Evolutionary conservation across 2,113 vertebrate genomes (phyloP).

Genomic region (Hydrochoerus hydrochaeris): DNA sequence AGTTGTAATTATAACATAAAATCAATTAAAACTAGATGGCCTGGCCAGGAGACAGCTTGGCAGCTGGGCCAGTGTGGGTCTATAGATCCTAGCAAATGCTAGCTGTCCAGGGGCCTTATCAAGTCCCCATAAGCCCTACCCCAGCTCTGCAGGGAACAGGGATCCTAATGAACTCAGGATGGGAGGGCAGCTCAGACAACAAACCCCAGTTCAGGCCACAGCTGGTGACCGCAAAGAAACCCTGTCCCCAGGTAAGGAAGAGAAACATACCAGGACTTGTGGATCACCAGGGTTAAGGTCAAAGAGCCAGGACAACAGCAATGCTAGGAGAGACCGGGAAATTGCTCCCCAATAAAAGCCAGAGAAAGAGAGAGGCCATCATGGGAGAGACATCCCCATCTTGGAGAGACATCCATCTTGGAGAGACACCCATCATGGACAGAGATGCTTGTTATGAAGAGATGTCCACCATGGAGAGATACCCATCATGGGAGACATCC

Average conservation of each 20-base stretch:
- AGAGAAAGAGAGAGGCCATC: not conserved
- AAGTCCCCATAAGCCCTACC: not conserved
- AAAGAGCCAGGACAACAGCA: not conserved
- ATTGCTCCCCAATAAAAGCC: not conserved
- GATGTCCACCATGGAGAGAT: not conserved
- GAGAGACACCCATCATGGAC: not conserved
- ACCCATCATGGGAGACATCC: not conserved
- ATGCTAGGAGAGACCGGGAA: not conserved
- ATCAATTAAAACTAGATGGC: not conserved
- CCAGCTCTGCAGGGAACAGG: not conserved
- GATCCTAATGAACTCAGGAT: not conserved
- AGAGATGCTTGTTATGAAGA: not conserved
- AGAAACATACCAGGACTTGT: not conserved
- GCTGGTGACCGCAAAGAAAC: not conserved
- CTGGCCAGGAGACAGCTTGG: not conserved
- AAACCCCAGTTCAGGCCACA: not conserved
- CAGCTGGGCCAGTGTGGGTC: not conserved
- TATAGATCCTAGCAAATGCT: not conserved
- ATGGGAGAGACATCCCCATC: not conserved
- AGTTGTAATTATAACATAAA: not conserved
- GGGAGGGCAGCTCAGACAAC: not conserved
- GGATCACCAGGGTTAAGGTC: not conserved
- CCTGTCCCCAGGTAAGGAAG: not conserved
- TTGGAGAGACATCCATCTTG: rapidly evolving
- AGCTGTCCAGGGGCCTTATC: too few relatives aligned